Evolutionary conservation across 2,797 vertebrate genomes (phyloP).

Genomic region (Pseudocheirus occidentalis): DNA sequence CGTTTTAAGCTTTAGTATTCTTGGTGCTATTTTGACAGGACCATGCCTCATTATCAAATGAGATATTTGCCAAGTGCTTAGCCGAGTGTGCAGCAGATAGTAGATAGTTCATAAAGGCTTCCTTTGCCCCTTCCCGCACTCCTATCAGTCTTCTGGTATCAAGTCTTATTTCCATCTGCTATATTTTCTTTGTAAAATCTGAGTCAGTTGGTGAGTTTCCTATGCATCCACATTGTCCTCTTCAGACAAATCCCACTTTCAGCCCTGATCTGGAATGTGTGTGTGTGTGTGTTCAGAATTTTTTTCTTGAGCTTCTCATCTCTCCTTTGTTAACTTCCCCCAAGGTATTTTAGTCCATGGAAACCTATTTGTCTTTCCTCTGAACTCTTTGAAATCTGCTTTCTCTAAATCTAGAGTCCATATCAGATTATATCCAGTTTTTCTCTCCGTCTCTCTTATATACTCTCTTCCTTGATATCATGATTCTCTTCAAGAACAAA

Average conservation of each 20-base stretch:
- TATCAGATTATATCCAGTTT: background rate
- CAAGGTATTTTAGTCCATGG: background rate
- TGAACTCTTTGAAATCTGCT: background rate
- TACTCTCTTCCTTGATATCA: background rate
- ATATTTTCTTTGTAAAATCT: background rate
- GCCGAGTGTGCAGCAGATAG: too few species aligned
- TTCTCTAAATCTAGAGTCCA: background rate
- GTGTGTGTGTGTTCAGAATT: background rate
- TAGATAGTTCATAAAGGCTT: background rate
- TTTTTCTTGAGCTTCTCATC: background rate
- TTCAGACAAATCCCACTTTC: background rate
- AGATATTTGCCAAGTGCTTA: background rate
- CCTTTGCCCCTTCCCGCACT: background rate
- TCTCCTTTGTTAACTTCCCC: background rate
- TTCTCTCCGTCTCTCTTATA: background rate
- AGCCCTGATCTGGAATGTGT: background rate
- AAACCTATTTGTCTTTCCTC: background rate
- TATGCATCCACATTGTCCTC: background rate
- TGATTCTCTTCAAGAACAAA: too few species aligned
- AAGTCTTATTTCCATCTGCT: background rate
- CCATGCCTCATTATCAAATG: background rate
- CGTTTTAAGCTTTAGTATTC: background rate
- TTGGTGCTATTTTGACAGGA: background rate
- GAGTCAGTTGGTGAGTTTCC: background rate
- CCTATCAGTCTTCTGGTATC: background rate